Base-by-base conservation (phyloP, 35 echinoderm and acorn worm species). In the Eucidaris tribuloides region DNA sequence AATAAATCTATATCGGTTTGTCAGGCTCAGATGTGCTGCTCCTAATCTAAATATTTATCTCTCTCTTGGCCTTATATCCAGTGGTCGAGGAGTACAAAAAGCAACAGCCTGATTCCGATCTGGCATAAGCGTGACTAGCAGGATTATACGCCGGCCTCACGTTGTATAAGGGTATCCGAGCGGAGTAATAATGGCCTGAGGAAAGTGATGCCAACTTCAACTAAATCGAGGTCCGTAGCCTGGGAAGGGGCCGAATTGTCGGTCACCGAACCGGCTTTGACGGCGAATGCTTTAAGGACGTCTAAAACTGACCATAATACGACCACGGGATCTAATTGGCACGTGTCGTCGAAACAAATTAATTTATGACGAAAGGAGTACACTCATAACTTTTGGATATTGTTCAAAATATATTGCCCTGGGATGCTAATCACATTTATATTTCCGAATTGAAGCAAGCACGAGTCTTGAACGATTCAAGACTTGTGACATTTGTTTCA, bases 71-170 rank as follows among this genome's bases (percentile, higher is more conserved):
- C n/a, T n/a, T n/a, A n/a, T n/a, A n/a, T 22, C 29, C 24, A 22
- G 35, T 24, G 38, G 35, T 13, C 35, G 37, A 17, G 15, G 68
- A 22, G 29, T 41, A n/a, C 68, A 40, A 74, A 27, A 34, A 11
- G 61, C 7, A 96, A 91, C 29, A 89, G 91, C 31, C 82, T 79
- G 20, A 91, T 91, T 56, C 79, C 88, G n/a, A 96, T 96, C 24
- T 71, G 83, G 25, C 82, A 87, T n/a, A 29, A 57, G 19, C 39
- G 30, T 49, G 76, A 70, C 28, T 37, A 72, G 35, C 44, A 9
- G 7, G 76, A 62, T 46, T 11, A 49, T 39, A 30, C 27, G 0
- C 4, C 43, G 13, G 17, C 65, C 38, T 15, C 42, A 3, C 42
- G 14, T 55, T 34, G 48, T 41, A 56, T 41, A 17, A 61, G 60